These are phyloP conservation scores for Pedicia rivosa DNA, from an alignment of 2,888 invertebrate species.

Conservation along the genomic window DNA sequence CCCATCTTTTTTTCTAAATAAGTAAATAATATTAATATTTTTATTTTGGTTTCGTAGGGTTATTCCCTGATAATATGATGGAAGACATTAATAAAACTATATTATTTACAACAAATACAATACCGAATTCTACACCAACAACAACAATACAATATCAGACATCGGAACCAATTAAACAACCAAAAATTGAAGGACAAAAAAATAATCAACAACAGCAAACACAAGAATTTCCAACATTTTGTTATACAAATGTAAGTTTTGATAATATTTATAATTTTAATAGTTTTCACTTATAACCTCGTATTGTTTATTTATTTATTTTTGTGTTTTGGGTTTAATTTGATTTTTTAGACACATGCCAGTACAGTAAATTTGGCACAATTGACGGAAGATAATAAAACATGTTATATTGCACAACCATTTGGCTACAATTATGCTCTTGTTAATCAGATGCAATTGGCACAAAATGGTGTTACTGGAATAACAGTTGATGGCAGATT, in stretches of 20 bases:
- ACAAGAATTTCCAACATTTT: constrained; percentile 53
- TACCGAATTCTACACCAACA: constrained; percentile 42
- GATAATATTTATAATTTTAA: too few species aligned
- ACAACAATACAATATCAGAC: constrained; percentile 52
- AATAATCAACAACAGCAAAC: constrained; percentile 22
- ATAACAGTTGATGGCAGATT: constrained; percentile 29
- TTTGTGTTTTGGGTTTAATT: background rate
- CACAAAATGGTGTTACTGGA: constrained; percentile 37
- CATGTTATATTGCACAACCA: constrained; percentile 59
- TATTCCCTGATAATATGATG: constrained; percentile 16
- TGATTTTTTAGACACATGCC: constrained; percentile 26
- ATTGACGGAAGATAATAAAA: constrained; percentile 47
- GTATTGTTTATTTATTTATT: too few species aligned
- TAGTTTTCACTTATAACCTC: too few species aligned
- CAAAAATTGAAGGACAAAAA: constrained; percentile 42
- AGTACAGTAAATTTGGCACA: constrained; percentile 54
- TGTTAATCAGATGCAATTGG: constrained; percentile 72
- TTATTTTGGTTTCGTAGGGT: too few species aligned
- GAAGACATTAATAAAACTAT: constrained; percentile 30
- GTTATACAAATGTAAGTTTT: constrained; percentile 52
- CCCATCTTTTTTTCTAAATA: too few species aligned
- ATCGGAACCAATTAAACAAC: constrained; percentile 42
- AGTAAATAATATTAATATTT: too few species aligned
- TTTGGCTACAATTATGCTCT: constrained; percentile 63
- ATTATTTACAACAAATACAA: constrained; percentile 44